Conservation (phyloP, 2,888 invertebrate species). For the Laothoe populi region DNA sequence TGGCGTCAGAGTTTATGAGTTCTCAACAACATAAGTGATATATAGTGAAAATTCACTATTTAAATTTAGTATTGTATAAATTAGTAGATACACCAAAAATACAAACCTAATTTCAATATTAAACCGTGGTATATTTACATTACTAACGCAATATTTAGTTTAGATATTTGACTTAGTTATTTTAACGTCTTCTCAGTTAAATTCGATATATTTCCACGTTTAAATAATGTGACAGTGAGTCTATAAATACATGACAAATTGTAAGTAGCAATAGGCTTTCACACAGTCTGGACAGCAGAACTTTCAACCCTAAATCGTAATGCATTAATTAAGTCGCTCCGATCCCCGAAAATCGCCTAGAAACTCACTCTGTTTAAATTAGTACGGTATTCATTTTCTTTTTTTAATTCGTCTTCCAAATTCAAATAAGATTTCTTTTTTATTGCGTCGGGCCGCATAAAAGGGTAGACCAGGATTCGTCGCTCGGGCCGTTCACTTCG, state of each 20-base stretch:
- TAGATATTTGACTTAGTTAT: background rate
- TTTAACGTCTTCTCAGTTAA: background rate
- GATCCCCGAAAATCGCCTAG: constrained; percentile 75
- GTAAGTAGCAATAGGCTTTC: constrained; percentile 31
- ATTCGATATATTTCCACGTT: background rate
- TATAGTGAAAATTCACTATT: no score
- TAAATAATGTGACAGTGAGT: constrained; percentile 5
- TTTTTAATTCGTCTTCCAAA: constrained; percentile 82
- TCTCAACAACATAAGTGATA: no score
- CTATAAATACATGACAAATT: constrained; percentile 13
- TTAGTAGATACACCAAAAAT: background rate
- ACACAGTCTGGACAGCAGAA: constrained; percentile 44
- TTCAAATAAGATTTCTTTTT: constrained; percentile 82
- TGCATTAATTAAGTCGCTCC: constrained; percentile 76
- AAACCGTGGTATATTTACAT: background rate
- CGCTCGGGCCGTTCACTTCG: constrained; percentile 64
- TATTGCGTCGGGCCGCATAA: constrained; percentile 72
- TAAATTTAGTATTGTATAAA: background rate
- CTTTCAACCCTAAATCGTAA: constrained; percentile 70
- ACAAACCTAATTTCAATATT: background rate
- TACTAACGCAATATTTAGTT: background rate
- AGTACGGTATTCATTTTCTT: constrained; percentile 81
- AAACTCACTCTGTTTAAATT: constrained; percentile 78
- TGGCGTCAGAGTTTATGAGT: no score
- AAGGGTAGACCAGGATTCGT: constrained; percentile 76